Base-by-base conservation (phyloP, 2,888 invertebrate genomes). In the Drosophila setosimentum region DNA sequence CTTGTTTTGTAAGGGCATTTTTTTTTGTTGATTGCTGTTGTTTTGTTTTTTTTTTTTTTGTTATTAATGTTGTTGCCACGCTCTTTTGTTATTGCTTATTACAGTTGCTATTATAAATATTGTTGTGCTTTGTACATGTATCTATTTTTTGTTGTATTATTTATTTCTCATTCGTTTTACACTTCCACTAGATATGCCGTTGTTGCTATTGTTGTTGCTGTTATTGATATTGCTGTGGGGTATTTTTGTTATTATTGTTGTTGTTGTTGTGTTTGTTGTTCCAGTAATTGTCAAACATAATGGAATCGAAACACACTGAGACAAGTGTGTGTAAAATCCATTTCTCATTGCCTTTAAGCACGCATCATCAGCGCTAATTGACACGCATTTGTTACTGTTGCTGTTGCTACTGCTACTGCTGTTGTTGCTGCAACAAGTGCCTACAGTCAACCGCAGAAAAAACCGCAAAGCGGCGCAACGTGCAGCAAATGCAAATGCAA, bases 401-500 rank as follows among this genome's bases (percentile, higher is more conserved):
- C 24, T 42, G 59, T 5, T 59, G 67, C 8, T 33, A 62, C 27
- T 18, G 66, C 42, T 54, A 60, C 11, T 65, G 68, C 10, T 48
- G 68, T 29, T 60, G 53, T 32, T 51, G 67, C 45, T 48, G 72
- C 78, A 76, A 71, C 74, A 83, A 72, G 71, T 75, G 78, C 69
- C 37, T 45, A 65, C 68, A 67, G 70, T 57, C 79, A 68, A 68
- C 76, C 67, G 68, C 71, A 76, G 64, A 78, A 82, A 48, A 57
- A 80, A 86, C 83, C 82, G 89, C 89, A 89, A 89, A 84, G 73
- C 80, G 80, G 78, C 85, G 57, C 85, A 89, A 84, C 87, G 90
- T 87, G 86, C 88, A 81, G 87, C 84, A 89, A 84, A 83, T 86
- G 91, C 91, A 91, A 92, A 92, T 91, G 92, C 91, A 92, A 92